Base-by-base conservation (phyloP, 2,888 invertebrate species). In the Acleris cristana region DNA sequence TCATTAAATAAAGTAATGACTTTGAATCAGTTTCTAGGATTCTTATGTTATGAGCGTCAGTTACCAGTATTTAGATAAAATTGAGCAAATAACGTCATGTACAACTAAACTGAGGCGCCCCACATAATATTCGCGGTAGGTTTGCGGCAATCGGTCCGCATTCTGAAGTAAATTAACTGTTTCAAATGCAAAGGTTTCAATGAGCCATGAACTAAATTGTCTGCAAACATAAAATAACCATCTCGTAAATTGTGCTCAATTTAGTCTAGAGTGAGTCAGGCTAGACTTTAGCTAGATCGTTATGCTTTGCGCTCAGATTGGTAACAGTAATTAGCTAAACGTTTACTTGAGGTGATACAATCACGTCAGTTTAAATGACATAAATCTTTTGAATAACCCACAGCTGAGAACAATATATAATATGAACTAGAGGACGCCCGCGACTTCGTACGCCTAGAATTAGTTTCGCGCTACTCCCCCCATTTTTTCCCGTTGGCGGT, bases 181-280 rank as follows among this genome's bases (percentile, higher is more conserved):
- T 45, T 45, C 49, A 60, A 60, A 66, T 67, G 16, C 45, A 63
- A 67, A 67, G 57, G 62, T 63, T 58, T 80, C 78, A 82, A 79
- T 79, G 80, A 84, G 82, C 87, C 85, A 79, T 87, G 86, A 86
- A 84, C 86, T 84, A 83, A 89, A 89, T 88, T 86, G 84, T 85
- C 85, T 85, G 81, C 81, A 81, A 86, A 87, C 87, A 88, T 83
- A 86, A 88, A 88, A 85, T 80, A 79, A 82, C 79, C 84, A 85
- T 85, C 83, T 84, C 83, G 83, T 86, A 86, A 88, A 88, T 89
- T 88, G 87, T 84, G 86, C 84, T 86, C 83, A 85, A 89, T 88
- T 88, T 85, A 85, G 84, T 80, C 78, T 85, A 82, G 80, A 82
- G 72, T 72, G 71, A 75, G 70, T 73, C 73, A 70, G 81, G 79